Evolutionary conservation across 2,888 invertebrate genomes (phyloP).

Genomic region (Dryadula phaetusa): DNA sequence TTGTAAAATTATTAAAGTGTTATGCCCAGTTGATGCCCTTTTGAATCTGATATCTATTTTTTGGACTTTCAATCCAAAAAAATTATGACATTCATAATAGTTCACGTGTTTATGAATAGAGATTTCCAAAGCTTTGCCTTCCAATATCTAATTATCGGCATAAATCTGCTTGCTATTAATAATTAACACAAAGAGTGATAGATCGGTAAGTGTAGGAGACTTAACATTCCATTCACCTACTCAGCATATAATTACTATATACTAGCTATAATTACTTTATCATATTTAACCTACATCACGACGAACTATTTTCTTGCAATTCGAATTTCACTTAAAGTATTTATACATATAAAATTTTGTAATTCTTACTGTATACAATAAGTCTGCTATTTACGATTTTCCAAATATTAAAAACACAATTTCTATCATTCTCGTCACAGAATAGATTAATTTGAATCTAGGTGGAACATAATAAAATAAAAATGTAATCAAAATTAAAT

Average conservation of each 20-base stretch:
- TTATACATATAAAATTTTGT: background rate
- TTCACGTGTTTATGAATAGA: background rate
- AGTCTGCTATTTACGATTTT: too few species aligned
- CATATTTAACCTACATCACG: constrained; percentile 33
- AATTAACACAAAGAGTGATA: constrained; percentile 42
- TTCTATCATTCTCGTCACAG: too few species aligned
- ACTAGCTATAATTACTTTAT: constrained; percentile 34
- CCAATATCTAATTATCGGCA: constrained; percentile 9
- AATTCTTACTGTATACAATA: background rate
- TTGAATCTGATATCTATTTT: too few species aligned
- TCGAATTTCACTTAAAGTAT: constrained; percentile 20
- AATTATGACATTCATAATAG: background rate
- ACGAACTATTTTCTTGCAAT: constrained; percentile 19
- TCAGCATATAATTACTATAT: constrained; percentile 37
- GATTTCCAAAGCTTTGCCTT: constrained; percentile 4
- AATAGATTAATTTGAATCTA: too few species aligned
- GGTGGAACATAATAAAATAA: too few species aligned
- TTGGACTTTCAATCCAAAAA: too few species aligned
- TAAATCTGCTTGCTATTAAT: constrained; percentile 26
- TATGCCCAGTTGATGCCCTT: too few species aligned
- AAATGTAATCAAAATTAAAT: background rate
- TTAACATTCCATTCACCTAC: constrained; percentile 42
- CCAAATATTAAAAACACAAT: too few species aligned
- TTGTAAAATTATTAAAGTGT: too few species aligned
- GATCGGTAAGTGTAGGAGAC: constrained; percentile 42